phyloP scores from a whole-genome alignment of 2,888 invertebrate species.

The Physocephala rufipes region DNA sequence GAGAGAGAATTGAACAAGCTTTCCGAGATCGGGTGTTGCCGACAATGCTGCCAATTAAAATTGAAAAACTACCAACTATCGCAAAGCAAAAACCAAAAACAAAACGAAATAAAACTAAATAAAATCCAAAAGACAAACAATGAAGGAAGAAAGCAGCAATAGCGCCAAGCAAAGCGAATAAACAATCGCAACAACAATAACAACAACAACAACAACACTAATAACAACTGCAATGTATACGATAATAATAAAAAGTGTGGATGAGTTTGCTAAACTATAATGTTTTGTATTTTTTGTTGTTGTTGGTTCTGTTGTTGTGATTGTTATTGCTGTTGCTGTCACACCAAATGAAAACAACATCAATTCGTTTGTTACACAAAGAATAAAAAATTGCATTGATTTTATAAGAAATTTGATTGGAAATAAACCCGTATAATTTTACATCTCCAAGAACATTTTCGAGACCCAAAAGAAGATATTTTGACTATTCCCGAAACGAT shows the following conservation, averaged over 20 bases:
- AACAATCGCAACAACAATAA: not conserved
- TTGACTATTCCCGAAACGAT: too few relatives aligned
- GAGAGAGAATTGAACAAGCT: not conserved
- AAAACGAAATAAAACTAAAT: not conserved
- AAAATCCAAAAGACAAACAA: constrained; percentile 8
- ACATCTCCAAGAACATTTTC: too few relatives aligned
- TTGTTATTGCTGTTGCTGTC: constrained; percentile 22
- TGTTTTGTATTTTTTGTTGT: too few relatives aligned
- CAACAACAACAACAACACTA: constrained; percentile 15
- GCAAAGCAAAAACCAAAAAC: constrained; percentile 19
- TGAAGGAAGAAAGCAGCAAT: constrained; percentile 9
- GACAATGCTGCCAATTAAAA: constrained; percentile 56
- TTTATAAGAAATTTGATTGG: too few relatives aligned
- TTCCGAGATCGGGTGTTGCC: constrained; percentile 16
- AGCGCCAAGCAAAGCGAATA: not conserved
- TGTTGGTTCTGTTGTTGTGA: too few relatives aligned
- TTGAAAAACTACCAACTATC: constrained; percentile 54
- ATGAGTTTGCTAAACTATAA: too few relatives aligned
- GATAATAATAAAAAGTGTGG: too few relatives aligned
- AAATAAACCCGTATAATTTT: too few relatives aligned
- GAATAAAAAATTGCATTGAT: too few relatives aligned
- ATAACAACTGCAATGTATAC: too few relatives aligned
- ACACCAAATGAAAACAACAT: constrained; percentile 7
- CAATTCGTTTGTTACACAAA: not conserved
- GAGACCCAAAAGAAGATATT: too few relatives aligned